A percentile compares a stretch with the other conserved stretches of the same genome.
phyloP scores from a whole-genome alignment of 2,797 vertebrate genomes.

The Spatula clypeata region DNA sequence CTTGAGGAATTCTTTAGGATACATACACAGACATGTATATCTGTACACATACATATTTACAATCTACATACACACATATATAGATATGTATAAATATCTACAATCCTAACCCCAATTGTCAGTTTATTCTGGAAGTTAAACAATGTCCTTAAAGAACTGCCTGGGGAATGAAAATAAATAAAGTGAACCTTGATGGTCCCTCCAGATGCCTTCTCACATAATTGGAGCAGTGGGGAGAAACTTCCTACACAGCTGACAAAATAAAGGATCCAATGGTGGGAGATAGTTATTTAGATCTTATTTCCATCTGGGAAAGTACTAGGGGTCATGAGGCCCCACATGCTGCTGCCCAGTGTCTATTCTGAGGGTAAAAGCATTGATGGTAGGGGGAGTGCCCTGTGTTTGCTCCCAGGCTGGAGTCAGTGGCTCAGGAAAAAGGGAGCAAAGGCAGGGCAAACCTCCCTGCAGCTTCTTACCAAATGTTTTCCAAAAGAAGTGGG shows the following conservation, averaged over 20 bases:
- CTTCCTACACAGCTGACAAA: slow-evolving; percentile 37
- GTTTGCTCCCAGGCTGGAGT: background rate
- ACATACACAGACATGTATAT: background rate
- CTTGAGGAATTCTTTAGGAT: background rate
- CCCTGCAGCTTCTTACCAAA: background rate
- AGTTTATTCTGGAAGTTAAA: background rate
- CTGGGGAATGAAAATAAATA: slow-evolving; percentile 3
- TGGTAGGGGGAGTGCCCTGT: background rate
- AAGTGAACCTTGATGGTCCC: background rate
- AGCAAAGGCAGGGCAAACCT: background rate
- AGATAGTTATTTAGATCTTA: background rate
- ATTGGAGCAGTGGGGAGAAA: background rate
- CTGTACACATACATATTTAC: background rate
- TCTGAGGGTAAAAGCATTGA: background rate
- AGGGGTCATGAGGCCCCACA: background rate
- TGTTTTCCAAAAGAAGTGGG: background rate
- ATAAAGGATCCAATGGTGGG: background rate
- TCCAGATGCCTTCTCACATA: background rate
- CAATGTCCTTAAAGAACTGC: background rate
- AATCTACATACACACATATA: background rate
- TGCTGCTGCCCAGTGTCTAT: background rate
- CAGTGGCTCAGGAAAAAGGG: background rate
- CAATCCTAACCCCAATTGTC: background rate
- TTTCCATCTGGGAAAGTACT: background rate
- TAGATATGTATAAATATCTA: background rate